Evolutionary conservation across 2,113 vertebrate species (phyloP).

Genomic region (Tringa solitaria): DNA sequence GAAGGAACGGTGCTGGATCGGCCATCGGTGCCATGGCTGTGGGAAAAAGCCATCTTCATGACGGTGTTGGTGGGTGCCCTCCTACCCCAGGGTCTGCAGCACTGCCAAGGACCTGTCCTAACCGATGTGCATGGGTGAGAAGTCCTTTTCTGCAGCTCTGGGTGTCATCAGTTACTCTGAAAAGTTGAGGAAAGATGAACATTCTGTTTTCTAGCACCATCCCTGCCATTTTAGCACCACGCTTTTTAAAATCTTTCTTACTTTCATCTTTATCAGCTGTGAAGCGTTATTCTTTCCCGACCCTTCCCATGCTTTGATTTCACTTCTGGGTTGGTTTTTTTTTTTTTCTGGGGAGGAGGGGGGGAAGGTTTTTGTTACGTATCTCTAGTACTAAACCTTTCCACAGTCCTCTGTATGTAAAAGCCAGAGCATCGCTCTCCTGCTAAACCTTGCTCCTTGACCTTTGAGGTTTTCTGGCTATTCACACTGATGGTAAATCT

Average conservation of each 20-base stretch:
- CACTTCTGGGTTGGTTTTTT: background rate
- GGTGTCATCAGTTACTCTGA: background rate
- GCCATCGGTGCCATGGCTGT: background rate
- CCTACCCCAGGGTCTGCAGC: background rate
- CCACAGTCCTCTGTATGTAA: background rate
- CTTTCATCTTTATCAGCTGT: constrained; percentile 34
- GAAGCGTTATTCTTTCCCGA: background rate
- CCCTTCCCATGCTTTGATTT: constrained; percentile 6
- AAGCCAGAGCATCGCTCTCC: background rate
- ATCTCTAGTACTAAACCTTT: constrained; percentile 13
- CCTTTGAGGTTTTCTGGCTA: background rate
- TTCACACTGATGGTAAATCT: background rate
- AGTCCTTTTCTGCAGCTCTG: background rate
- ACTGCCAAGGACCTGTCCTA: background rate
- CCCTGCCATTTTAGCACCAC: background rate
- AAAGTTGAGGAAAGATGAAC: background rate
- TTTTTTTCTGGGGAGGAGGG: accelerated
- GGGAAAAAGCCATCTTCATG: background rate
- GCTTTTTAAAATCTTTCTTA: background rate
- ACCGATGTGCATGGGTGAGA: background rate
- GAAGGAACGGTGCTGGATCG: background rate
- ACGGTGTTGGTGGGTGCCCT: background rate
- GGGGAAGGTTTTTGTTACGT: background rate
- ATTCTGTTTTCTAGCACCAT: background rate
- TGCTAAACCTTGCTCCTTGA: constrained; percentile 4